phyloP scores from a whole-genome alignment of 2,797 vertebrate genomes.

The Balearica regulorum region DNA sequence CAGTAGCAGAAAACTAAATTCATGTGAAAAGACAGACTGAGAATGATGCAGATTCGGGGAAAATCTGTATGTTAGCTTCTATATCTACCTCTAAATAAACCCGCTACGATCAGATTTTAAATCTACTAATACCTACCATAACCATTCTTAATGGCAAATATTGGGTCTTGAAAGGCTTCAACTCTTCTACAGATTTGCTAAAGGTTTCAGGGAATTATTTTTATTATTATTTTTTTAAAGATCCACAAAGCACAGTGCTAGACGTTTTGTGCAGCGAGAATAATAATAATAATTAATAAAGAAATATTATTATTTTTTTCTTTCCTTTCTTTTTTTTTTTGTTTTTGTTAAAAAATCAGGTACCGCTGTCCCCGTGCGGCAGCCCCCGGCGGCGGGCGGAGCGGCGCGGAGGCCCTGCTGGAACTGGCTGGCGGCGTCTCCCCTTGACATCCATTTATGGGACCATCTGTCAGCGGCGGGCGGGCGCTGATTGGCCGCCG shows the following conservation, averaged over 20 bases:
- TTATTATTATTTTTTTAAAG: slow-evolving; percentile 59
- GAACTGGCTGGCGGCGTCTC: slow-evolving; percentile 79
- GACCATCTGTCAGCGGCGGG: slow-evolving; percentile 81
- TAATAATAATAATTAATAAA: not conserved
- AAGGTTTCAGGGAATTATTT: slow-evolving; percentile 71
- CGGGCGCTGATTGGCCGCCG: slow-evolving; percentile 86
- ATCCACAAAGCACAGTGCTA: slow-evolving; percentile 76
- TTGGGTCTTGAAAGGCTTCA: slow-evolving; percentile 80
- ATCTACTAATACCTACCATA: slow-evolving; percentile 92
- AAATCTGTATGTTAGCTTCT: slow-evolving; percentile 64
- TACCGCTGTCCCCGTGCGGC: not conserved
- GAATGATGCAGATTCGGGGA: slow-evolving; percentile 73
- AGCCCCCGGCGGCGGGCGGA: not conserved
- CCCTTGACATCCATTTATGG: slow-evolving; percentile 84
- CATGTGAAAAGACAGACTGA: slow-evolving; percentile 75
- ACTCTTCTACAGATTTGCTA: slow-evolving; percentile 80
- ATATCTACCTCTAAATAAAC: slow-evolving; percentile 54
- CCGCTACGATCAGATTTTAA: slow-evolving; percentile 73
- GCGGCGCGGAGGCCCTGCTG: slow-evolving; percentile 56
- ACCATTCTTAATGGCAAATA: slow-evolving; percentile 91
- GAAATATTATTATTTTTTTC: not conserved
- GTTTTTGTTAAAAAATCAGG: not conserved
- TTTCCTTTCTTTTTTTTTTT: too few species aligned
- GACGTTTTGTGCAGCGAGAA: slow-evolving; percentile 69
- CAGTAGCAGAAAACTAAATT: slow-evolving; percentile 75